Conservation (phyloP, 2,797 vertebrate genomes). For the Myiothlypis chrysogaster region DNA sequence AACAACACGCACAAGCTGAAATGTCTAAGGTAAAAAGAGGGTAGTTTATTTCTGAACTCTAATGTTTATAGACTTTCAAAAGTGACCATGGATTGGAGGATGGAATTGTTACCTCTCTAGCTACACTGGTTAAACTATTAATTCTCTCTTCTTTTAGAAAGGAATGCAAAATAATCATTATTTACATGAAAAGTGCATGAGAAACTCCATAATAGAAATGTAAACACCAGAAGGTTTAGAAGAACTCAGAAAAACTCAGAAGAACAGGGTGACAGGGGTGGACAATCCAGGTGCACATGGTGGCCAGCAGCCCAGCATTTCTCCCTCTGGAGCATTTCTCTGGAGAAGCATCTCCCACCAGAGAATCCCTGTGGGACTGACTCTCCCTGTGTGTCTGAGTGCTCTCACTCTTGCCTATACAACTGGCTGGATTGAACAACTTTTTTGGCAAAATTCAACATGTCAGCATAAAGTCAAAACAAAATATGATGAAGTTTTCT, state of each 20-base stretch:
- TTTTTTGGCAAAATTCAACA: not conserved
- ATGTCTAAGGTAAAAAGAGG: not conserved
- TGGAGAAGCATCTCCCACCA: not conserved
- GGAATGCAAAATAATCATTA: not conserved
- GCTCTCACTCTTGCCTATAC: not conserved
- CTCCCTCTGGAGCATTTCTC: not conserved
- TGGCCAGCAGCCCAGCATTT: not conserved
- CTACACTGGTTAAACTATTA: not conserved
- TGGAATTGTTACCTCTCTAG: not conserved
- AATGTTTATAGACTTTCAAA: not conserved
- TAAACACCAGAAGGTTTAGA: not conserved
- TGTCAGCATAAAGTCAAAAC: conserved; percentile 36
- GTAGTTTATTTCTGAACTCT: not conserved
- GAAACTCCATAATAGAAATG: not conserved
- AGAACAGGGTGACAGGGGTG: not conserved
- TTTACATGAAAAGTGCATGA: not conserved
- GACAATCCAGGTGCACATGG: not conserved
- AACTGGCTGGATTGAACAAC: not conserved
- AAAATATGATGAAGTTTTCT: conserved; percentile 38
- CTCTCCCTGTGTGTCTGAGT: rapidly evolving
- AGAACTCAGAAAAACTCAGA: not conserved
- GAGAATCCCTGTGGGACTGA: rapidly evolving
- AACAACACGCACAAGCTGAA: not conserved
- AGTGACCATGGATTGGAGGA: not conserved
- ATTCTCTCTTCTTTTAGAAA: not conserved